Evolutionary conservation across 2,888 invertebrate species (phyloP), one percentile per base, ranked within the genome.

Genomic region (Blera fallax): DNA sequence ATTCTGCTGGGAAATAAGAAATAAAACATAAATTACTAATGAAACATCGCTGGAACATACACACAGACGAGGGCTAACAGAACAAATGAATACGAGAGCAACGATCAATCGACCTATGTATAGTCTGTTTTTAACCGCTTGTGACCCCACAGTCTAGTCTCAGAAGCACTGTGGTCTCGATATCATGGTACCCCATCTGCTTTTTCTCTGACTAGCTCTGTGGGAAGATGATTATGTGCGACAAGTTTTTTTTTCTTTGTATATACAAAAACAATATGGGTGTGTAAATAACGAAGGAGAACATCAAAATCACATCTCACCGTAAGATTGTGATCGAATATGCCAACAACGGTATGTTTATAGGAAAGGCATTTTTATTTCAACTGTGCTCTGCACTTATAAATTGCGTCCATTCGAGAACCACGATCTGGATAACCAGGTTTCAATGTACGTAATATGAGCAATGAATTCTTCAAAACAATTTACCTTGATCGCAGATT

Each of bases 401-500:
- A 78, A 82, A 81, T 76, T 54, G 80, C 81, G 70, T 81, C 81
- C 81, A 81, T 81, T 72, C 72, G 72, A 76, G 45, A 81, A 76
- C 67, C 91, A 91, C 89, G 88, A 91, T 91, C 91, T 91, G 91
- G 90, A 90, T 91, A 91, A 91, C 91, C 91, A 91, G 90, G 90
- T 89, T 89, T 89, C 90, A 90, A 90, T 91, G 90, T 89, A 90
- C 88, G 89, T 90, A 88, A 90, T 89, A 89, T 90, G 89, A 87
- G 67, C 73, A 89, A 88, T 85, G 85, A 88, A 88, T 87, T 88
- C 80, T 87, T 87, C 87, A 88, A 89, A 89, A 89, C 87, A 88
- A 90, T 91, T 92, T 91, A 93, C 93, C 93, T 92, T 40, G 97
- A 97, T 84, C 98, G 94, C 64, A 99, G 94, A 92, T 98, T 97